A percentile compares a stretch with the other conserved stretches of the same genome.
Evolutionary conservation across 2,113 vertebrate species (phyloP).

Genomic region (Brachionichthys hirsutus): DNA sequence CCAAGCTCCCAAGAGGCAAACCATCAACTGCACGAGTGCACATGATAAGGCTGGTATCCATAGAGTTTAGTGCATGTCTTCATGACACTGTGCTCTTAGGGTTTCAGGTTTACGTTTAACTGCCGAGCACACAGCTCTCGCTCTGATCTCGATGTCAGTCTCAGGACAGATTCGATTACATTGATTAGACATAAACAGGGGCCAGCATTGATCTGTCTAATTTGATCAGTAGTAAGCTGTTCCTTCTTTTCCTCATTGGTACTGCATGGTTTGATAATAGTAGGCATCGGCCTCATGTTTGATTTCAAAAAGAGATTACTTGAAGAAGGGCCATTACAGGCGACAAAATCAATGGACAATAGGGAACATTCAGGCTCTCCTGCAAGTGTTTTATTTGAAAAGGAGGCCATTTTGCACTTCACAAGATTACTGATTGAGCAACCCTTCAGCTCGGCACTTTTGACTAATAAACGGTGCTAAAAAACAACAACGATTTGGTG

Average conservation of each 20-base stretch:
- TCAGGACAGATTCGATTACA: slow-evolving; percentile 27
- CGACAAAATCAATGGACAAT: slow-evolving; percentile 57
- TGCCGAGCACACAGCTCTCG: neutral
- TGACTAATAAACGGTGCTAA: too few species aligned
- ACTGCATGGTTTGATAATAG: slow-evolving; percentile 41
- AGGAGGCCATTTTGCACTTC: too few species aligned
- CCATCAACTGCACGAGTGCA: slow-evolving; percentile 30
- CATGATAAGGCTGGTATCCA: slow-evolving; percentile 36
- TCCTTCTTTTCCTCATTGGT: slow-evolving; percentile 5
- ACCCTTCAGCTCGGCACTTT: too few species aligned
- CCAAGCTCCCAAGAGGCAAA: slow-evolving; percentile 34
- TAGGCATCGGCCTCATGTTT: slow-evolving; percentile 31
- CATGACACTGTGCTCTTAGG: slow-evolving; percentile 33
- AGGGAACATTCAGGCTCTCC: slow-evolving; percentile 28
- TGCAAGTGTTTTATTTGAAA: slow-evolving; percentile 12
- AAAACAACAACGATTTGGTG: too few species aligned
- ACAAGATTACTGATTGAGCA: too few species aligned
- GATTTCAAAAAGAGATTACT: slow-evolving; percentile 52
- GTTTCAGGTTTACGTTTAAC: slow-evolving; percentile 37
- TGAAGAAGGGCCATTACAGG: slow-evolving; percentile 29
- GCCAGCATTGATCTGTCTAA: too few species aligned
- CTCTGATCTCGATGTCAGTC: neutral
- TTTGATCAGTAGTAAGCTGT: neutral
- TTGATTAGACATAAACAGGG: neutral
- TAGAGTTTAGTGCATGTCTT: slow-evolving; percentile 38